Evolutionary conservation across 2,888 invertebrate species (phyloP), one percentile per base, ranked within the genome.

Genomic region (Meiosimyza decipiens): DNA sequence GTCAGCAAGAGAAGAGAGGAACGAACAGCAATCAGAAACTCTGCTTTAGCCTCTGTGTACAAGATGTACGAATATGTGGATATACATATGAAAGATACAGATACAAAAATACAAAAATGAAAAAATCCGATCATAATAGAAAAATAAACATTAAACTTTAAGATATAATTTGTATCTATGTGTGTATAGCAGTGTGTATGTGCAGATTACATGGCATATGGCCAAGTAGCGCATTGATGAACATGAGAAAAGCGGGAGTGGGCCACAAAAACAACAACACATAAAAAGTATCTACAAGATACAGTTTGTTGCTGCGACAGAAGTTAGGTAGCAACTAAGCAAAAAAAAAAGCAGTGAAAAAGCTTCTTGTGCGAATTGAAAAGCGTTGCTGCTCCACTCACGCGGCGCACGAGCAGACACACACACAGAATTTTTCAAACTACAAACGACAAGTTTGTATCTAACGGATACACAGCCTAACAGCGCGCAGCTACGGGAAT

Each of bases 301-400:
- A 64, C 64, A 63, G 63, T 49, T 64, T 64, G 64, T 64, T 64
- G 64, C 64, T 64, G 64, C 64, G 64, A 50, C 64, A 64, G 52
- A 64, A 64, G 16, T 40, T 47, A 49, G 40, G 40, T 40, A 40
- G 6, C 40, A 49, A 47, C 62, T 18, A 16, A 62, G 4, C 13
- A 18, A 22, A 12, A 40, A 7, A 28, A 40, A 63, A 63, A 63
- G 22, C 18, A 16, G 15, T 7, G 49, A 49, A 18, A 49, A 50
- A 50, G 16, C n/a, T 57, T 22, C 28, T 57, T 57, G 18, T 22
- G 18, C 11, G 18, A 28, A 28, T 12, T 9, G 9, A 63, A 66
- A 55, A 57, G 57, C 47, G 12, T 16, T 16, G 54, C 66, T 63
- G 40, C 40, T 40, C 40, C 40, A 3, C 67, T 22, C 64, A 50